A percentile compares a stretch with the other conserved stretches of the same genome.
phyloP scores from a whole-genome alignment of 2,113 vertebrate species.

The Falco punctatus region DNA sequence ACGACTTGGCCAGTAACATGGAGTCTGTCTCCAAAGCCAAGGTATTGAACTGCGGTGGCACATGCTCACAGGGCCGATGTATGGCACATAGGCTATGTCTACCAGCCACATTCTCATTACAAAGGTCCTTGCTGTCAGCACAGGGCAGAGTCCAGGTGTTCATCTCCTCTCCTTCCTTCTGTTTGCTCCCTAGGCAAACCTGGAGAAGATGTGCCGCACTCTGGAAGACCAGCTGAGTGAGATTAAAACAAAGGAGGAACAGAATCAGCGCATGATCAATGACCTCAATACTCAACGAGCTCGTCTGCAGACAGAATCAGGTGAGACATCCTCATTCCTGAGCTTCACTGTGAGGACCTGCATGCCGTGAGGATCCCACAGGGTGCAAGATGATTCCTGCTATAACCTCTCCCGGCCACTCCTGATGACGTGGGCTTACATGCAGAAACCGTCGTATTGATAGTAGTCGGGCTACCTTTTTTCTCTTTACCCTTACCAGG shows the following conservation, averaged over 20 bases:
- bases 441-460: background rate
- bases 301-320: too few species aligned
- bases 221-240: conserved; percentile 91
- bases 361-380: background rate
- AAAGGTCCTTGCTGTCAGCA: background rate
- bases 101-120: background rate
- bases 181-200: conserved; percentile 74
- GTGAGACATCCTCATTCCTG: conserved; percentile 31
- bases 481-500: background rate
- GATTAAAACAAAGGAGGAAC: too few species aligned
- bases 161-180: background rate
- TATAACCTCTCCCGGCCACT: background rate
- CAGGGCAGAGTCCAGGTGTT: background rate
- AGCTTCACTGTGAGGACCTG: background rate
- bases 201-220: conserved; percentile 88
- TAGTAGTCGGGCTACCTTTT: too few species aligned
- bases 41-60: background rate
- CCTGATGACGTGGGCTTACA: background rate
- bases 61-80: background rate
- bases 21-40: background rate
- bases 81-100: background rate
- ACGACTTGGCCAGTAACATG: too few species aligned
- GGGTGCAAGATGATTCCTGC: too few species aligned
- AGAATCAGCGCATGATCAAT: too few species aligned
- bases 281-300: too few species aligned